These are phyloP conservation scores for Cydia fagiglandana DNA, from an alignment of 1,140 invertebrate species.

Conservation along the genomic window DNA sequence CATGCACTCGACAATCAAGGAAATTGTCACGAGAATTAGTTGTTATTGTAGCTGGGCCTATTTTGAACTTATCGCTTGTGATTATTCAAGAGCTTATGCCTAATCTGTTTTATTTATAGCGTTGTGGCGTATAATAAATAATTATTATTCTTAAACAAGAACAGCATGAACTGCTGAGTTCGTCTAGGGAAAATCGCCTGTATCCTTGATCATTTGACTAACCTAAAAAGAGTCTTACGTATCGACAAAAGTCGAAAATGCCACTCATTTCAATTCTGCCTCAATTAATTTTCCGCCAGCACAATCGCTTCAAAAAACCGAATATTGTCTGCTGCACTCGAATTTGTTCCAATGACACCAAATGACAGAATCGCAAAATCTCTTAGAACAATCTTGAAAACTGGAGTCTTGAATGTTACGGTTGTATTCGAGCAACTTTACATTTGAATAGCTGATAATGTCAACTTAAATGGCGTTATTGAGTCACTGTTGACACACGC, in stretches of 20 bases:
- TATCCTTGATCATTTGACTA: too few relatives aligned
- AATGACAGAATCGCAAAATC: too few relatives aligned
- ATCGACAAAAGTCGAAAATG: too few relatives aligned
- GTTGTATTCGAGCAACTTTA: not conserved
- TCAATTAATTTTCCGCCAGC: too few relatives aligned
- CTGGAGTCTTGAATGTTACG: not conserved
- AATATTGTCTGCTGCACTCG: too few relatives aligned
- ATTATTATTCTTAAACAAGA: too few relatives aligned
- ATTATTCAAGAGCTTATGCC: not conserved
- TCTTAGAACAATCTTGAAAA: not conserved
- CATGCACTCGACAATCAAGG: not conserved
- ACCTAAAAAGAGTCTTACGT: too few relatives aligned
- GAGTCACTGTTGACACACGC: constrained; percentile 26
- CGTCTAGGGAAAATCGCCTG: too few relatives aligned
- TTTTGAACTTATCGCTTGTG: not conserved
- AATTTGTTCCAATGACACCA: too few relatives aligned
- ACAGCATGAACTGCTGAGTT: too few relatives aligned
- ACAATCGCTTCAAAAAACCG: too few relatives aligned
- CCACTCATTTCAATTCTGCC: not conserved
- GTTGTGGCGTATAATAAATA: too few relatives aligned
- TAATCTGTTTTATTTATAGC: not conserved
- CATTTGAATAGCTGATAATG: constrained; percentile 14
- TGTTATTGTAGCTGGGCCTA: not conserved
- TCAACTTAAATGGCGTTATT: constrained; percentile 12
- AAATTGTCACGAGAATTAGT: constrained; percentile 1